These are phyloP conservation scores for Leptoclinus maculatus DNA, from an alignment of 2,797 vertebrate genomes.

Conservation along the genomic window DNA sequence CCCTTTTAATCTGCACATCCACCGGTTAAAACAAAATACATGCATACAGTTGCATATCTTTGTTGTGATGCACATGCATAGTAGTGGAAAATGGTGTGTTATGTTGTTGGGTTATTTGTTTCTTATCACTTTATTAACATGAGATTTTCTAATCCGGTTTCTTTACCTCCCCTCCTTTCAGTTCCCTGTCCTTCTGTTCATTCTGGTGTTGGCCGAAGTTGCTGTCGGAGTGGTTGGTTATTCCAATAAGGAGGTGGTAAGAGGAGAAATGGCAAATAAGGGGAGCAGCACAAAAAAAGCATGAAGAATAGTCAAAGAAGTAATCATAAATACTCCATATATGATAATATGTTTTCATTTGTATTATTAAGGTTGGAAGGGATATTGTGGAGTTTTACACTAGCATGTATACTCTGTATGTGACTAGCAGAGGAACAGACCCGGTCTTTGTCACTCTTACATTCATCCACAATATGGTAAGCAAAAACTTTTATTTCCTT, in stretches of 20 bases:
- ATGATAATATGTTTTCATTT: not conserved
- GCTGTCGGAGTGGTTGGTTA: constrained; percentile 55
- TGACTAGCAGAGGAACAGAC: not conserved
- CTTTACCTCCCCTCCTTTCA: constrained; percentile 30
- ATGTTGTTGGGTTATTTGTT: not conserved
- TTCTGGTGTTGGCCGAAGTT: constrained; percentile 36
- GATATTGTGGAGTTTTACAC: constrained; percentile 60
- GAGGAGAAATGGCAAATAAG: not conserved
- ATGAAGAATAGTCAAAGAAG: not conserved
- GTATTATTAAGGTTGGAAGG: constrained; percentile 42
- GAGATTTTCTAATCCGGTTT: not conserved
- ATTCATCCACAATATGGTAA: constrained; percentile 73
- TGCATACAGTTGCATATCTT: not conserved
- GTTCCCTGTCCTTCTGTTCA: constrained; percentile 59
- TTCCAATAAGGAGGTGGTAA: constrained; percentile 40
- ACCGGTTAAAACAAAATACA: not conserved
- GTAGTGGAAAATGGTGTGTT: not conserved
- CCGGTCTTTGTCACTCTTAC: constrained; percentile 61
- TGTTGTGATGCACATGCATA: not conserved
- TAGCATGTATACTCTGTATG: constrained; percentile 65
- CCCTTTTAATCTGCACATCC: too few relatives aligned
- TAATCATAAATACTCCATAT: too few relatives aligned
- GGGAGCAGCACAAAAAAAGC: not conserved
- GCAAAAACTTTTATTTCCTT: not conserved
- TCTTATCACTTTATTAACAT: not conserved